Evolutionary conservation across 2,113 vertebrate species (phyloP).

Genomic region (Paramisgurnus dabryanus): DNA sequence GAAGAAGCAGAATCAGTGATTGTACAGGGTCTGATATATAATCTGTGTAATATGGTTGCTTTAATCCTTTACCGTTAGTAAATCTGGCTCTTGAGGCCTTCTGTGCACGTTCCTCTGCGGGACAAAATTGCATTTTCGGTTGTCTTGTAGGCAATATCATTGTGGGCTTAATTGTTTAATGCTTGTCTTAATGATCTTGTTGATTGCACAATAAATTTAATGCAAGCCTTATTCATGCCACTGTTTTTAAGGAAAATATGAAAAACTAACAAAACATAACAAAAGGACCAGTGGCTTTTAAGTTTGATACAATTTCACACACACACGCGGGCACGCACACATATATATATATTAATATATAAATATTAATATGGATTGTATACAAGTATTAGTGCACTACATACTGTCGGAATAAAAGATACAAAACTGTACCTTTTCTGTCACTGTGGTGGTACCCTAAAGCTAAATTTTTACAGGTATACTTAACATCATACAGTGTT

Average conservation of each 20-base stretch:
- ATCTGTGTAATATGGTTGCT: slow-evolving; percentile 64
- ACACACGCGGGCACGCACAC: too few species aligned
- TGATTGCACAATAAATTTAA: slow-evolving; percentile 48
- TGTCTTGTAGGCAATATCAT: slow-evolving; percentile 24
- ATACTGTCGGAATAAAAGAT: too few species aligned
- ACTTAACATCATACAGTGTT: too few species aligned
- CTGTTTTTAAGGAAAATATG: not conserved
- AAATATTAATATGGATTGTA: too few species aligned
- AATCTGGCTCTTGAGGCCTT: slow-evolving; percentile 50
- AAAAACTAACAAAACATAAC: not conserved
- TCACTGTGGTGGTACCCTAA: too few species aligned
- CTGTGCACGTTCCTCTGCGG: slow-evolving; percentile 38
- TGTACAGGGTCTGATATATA: slow-evolving; percentile 57
- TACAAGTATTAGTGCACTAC: too few species aligned
- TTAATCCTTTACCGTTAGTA: slow-evolving; percentile 64
- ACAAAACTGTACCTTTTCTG: too few species aligned
- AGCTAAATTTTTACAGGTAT: too few species aligned
- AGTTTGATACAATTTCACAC: too few species aligned
- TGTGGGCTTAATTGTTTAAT: slow-evolving; percentile 34
- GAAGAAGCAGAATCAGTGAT: slow-evolving; percentile 6
- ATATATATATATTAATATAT: too few species aligned
- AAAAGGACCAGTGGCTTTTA: slow-evolving; percentile 25
- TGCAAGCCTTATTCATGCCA: slow-evolving; percentile 65
- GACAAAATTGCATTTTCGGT: slow-evolving; percentile 17
- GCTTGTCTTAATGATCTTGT: slow-evolving; percentile 37